Evolutionary conservation across 2,797 vertebrate species (phyloP).

Genomic region (Bradypodion ventrale): DNA sequence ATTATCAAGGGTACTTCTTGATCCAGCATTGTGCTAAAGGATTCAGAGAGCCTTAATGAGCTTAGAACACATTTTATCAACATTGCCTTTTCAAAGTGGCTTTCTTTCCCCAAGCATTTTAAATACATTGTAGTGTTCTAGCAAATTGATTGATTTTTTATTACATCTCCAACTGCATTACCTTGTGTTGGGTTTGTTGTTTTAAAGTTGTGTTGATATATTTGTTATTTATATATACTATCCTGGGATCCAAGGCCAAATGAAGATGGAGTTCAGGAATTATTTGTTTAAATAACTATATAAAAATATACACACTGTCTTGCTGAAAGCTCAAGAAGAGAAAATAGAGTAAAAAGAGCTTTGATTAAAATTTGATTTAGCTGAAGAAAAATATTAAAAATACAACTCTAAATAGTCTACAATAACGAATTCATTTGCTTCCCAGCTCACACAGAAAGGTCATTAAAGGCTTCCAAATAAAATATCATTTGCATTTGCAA

Average conservation of each 20-base stretch:
- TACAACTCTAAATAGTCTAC: not conserved
- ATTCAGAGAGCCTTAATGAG: not conserved
- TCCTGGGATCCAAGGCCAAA: not conserved
- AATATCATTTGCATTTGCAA: not conserved
- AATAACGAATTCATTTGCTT: too few relatives aligned
- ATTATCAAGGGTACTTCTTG: not conserved
- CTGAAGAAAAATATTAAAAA: not conserved
- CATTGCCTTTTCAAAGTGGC: not conserved
- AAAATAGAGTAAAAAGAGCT: not conserved
- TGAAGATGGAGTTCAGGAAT: not conserved
- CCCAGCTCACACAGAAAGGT: not conserved
- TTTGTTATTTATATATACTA: not conserved
- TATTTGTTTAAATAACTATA: not conserved
- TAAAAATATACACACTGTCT: not conserved
- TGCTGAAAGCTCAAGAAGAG: not conserved
- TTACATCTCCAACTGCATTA: not conserved
- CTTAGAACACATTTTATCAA: not conserved
- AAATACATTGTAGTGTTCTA: not conserved
- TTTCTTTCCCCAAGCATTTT: not conserved
- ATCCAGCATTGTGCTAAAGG: not conserved
- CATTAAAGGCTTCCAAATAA: conserved; percentile 51
- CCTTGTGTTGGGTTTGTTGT: not conserved
- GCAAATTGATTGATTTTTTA: not conserved
- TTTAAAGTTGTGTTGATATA: not conserved
- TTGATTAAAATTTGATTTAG: not conserved